Evolutionary conservation across 1,140 invertebrate species (phyloP), one percentile per base, ranked within the genome.

Genomic region (Homarus americanus): DNA sequence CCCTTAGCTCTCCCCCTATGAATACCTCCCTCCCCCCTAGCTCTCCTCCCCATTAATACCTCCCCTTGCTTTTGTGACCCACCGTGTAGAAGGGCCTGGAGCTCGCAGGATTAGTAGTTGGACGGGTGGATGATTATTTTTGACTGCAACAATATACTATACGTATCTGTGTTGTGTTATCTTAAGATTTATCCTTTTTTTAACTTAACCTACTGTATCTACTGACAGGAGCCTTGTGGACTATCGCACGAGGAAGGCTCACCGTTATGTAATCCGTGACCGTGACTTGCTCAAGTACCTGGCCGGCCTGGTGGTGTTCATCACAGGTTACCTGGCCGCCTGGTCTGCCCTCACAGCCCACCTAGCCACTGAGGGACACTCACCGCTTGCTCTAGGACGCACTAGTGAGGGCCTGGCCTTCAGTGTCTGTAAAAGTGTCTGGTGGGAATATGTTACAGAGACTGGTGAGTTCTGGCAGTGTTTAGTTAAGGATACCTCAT

Each of bases 251-350:
- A 95, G 98, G 75, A 98, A 99, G 94, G 97, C 97, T 0, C 97
- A 98, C 94, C 95, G 97, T 92, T 98, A 97, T 94, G 97, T 97
- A 69, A 96, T 98, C 24, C 95, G 97, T 73, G 97, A 98, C 93
- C 97, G 97, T 89, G 97, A 98, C 94, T 95, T 97, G 93, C 95
- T 98, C 90, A 97, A 97, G 94, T 98, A 97, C 94, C 95, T 97
- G 92, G 94, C 95, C 41, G 96, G 96, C 63, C 97, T 97, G 95
- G 95, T 98, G 78, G 94, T 96, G 73, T 96, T 97, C 17, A 97
- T 97, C 0, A 94, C 96, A 66, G 97, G 97, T 75, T 98, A 98
- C 94, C 96, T 98, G 95, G 95, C 97, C 0, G 97, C 97, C 4
- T 98, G 98, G 95, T 98, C 97, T 1, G 96, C 95, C 15, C 94